Percentiles rank a stretch among this genome's conserved stretches.
Evolutionary conservation across 1,140 invertebrate genomes (phyloP).

Genomic region (Rhynchophorus ferrugineus): DNA sequence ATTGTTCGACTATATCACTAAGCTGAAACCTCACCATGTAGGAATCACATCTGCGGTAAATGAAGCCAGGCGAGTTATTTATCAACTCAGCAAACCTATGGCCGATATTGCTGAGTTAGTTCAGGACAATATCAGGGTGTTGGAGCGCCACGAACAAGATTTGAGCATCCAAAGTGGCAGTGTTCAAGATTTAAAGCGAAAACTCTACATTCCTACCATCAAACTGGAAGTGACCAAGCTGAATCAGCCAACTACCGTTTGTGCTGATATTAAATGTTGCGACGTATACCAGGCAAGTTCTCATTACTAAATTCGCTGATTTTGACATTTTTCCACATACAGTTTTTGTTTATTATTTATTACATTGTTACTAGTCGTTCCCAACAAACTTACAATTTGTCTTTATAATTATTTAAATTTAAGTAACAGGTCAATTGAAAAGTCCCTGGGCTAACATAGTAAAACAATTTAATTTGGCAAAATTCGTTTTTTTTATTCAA

Average conservation of each 20-base stretch:
- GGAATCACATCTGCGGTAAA: neutral
- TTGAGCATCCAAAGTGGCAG: constrained; percentile 4
- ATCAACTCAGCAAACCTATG: constrained; percentile 6
- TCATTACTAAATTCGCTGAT: too few species aligned
- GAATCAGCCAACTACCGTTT: constrained; percentile 10
- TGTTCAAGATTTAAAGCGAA: constrained; percentile 7
- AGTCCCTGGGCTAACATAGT: too few species aligned
- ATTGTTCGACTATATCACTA: neutral
- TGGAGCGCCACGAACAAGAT: constrained; percentile 4
- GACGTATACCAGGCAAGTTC: constrained; percentile 10
- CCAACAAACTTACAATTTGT: too few species aligned
- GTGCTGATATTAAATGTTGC: constrained; percentile 7
- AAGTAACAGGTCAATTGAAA: too few species aligned
- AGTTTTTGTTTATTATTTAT: too few species aligned
- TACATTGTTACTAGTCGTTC: too few species aligned
- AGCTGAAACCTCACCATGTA: neutral
- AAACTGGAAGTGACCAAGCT: constrained; percentile 4
- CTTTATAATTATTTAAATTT: too few species aligned
- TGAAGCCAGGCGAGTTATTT: neutral
- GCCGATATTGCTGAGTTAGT: constrained; percentile 13
- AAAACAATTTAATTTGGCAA: too few species aligned
- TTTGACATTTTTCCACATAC: too few species aligned
- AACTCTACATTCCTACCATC: constrained; percentile 9
- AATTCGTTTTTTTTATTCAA: too few species aligned
- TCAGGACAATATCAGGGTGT: constrained; percentile 6